phyloP scores from a whole-genome alignment of 2,113 vertebrate species.

The Cynocephalus volans region DNA sequence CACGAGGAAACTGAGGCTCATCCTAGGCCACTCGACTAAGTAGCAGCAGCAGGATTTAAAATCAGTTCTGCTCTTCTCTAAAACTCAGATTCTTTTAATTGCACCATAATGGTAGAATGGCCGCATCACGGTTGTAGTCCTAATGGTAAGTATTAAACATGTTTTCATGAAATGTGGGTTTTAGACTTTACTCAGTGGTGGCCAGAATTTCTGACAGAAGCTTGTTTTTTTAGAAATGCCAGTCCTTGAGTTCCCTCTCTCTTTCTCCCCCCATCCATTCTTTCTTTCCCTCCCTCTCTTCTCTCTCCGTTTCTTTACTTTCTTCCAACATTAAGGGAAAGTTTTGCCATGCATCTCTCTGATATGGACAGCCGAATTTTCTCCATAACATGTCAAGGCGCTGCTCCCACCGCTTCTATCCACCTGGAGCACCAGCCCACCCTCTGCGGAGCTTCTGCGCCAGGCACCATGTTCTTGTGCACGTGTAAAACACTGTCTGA shows the following conservation, averaged over 20 bases:
- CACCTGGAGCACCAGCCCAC: accelerated
- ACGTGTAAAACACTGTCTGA: background rate
- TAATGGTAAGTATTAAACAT: background rate
- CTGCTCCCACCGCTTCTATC: no score
- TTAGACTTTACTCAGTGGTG: background rate
- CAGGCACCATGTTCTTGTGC: accelerated
- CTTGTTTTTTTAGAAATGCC: background rate
- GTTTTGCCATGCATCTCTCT: background rate
- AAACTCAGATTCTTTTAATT: background rate
- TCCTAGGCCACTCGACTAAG: background rate
- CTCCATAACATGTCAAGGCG: background rate
- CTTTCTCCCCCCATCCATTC: background rate
- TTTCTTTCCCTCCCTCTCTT: background rate
- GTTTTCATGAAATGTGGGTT: background rate
- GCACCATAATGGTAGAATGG: no score
- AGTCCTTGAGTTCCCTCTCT: background rate
- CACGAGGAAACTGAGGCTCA: background rate
- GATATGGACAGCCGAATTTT: background rate
- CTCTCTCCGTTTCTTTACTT: background rate
- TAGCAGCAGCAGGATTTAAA: background rate
- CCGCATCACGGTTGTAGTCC: background rate
- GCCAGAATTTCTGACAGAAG: background rate
- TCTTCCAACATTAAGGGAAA: background rate
- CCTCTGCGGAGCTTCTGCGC: background rate
- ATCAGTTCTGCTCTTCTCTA: background rate